Percentiles rank a stretch among this genome's conserved stretches.
Evolutionary conservation across 2,888 invertebrate species (phyloP).

Genomic region (Apamea anceps): DNA sequence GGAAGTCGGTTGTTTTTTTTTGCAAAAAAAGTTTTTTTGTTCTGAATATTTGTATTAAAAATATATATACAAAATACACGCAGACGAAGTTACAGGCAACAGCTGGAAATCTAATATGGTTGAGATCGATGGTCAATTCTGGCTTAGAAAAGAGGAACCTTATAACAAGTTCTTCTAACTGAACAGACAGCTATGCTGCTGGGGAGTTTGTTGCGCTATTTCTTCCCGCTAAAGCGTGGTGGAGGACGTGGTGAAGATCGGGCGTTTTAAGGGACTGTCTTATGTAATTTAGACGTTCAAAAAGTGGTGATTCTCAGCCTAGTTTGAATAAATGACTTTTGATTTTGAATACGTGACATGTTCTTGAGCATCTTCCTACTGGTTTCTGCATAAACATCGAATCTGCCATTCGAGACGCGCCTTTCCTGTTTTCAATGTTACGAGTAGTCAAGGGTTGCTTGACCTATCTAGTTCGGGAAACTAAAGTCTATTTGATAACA

Average conservation of each 20-base stretch:
- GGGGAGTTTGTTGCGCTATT: no score
- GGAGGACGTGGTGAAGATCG: no score
- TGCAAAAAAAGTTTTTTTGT: no score
- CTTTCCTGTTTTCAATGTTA: background rate
- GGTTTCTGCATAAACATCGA: background rate
- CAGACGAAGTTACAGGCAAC: background rate
- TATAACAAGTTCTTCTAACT: background rate
- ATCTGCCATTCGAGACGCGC: background rate
- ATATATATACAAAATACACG: background rate
- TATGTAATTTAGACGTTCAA: no score
- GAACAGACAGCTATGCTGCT: no score
- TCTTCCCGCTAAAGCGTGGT: no score
- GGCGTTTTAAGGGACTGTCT: no score
- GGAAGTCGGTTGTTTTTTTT: no score
- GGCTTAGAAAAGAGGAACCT: background rate
- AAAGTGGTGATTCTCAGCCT: no score
- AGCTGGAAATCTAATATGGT: background rate
- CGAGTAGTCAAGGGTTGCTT: background rate
- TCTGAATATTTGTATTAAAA: background rate
- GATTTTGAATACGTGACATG: background rate
- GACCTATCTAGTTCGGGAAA: background rate
- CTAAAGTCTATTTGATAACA: slow-evolving; percentile 2
- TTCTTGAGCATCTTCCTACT: background rate
- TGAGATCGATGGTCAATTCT: background rate
- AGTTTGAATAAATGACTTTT: no score